Conservation (phyloP, 2,888 invertebrate species). For the Sphinx pinastri region DNA sequence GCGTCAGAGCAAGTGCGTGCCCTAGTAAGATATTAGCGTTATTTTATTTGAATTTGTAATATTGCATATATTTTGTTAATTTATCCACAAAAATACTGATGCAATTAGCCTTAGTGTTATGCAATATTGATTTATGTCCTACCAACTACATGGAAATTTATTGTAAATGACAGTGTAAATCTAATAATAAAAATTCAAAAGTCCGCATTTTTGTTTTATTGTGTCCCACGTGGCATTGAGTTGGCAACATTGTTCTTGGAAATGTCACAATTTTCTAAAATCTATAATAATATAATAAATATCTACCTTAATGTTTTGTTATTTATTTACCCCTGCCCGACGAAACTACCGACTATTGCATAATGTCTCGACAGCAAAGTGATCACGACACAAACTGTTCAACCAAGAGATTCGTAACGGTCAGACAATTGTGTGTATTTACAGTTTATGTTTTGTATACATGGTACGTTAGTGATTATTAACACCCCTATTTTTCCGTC, state of each 20-base stretch:
- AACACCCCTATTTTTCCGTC: no score
- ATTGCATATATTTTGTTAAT: conserved; percentile 83
- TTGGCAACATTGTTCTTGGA: conserved; percentile 3
- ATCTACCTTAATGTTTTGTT: no score
- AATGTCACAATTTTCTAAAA: no score
- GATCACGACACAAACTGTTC: no score
- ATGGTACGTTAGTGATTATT: no score
- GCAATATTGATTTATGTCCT: conserved; percentile 84
- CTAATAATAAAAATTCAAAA: conserved; percentile 84
- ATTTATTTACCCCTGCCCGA: no score
- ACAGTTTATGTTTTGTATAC: no score
- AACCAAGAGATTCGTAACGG: no score
- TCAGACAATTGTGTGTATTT: no score
- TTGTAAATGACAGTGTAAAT: conserved; percentile 85
- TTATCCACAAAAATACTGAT: conserved; percentile 83
- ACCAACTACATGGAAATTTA: conserved; percentile 84
- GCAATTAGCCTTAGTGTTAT: conserved; percentile 84
- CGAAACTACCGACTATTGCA: no score
- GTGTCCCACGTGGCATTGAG: not conserved
- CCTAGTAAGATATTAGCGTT: conserved; percentile 83
- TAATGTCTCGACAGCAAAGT: no score
- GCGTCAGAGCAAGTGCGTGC: conserved; percentile 66
- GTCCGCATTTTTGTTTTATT: conserved; percentile 74
- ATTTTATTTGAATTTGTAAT: conserved; percentile 82
- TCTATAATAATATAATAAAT: no score